Evolutionary conservation across 2,797 vertebrate genomes (phyloP).

Genomic region (Pseudomugil gertrudae): DNA sequence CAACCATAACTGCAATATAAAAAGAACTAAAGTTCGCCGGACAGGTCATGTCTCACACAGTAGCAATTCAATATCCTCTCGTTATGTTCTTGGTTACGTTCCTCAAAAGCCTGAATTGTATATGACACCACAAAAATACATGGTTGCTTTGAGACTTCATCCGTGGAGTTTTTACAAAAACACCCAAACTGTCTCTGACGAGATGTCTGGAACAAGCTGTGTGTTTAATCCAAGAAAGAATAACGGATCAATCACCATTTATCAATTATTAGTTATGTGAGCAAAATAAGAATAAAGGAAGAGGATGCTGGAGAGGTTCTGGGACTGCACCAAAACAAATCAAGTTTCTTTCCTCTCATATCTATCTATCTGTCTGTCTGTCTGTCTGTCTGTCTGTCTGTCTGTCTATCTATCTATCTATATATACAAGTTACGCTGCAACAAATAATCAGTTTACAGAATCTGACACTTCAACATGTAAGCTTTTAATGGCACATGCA

Average conservation of each 20-base stretch:
- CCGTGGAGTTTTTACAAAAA: constrained; percentile 53
- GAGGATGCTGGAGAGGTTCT: constrained; percentile 25
- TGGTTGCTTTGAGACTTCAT: constrained; percentile 71
- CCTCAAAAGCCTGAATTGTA: constrained; percentile 73
- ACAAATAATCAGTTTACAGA: background rate
- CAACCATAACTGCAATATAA: constrained; percentile 76
- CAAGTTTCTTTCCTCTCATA: constrained; percentile 18
- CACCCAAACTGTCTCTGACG: constrained; percentile 42
- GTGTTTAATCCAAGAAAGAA: constrained; percentile 59
- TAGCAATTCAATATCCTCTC: constrained; percentile 78
- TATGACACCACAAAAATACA: constrained; percentile 80
- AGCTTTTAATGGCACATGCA: background rate
- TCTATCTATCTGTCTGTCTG: no score
- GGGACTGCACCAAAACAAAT: constrained; percentile 40
- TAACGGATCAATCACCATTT: constrained; percentile 57
- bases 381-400: no score
- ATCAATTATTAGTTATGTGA: constrained; percentile 58
- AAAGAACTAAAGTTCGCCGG: constrained; percentile 77
- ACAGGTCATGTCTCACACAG: constrained; percentile 81
- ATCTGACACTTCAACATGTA: background rate
- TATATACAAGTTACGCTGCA: background rate
- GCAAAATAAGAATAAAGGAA: constrained; percentile 41
- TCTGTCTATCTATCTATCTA: no score
- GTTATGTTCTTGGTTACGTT: constrained; percentile 77
- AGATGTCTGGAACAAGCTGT: constrained; percentile 59